phyloP scores from a whole-genome alignment of 1,140 invertebrate species.

The Sogatella furcifera region DNA sequence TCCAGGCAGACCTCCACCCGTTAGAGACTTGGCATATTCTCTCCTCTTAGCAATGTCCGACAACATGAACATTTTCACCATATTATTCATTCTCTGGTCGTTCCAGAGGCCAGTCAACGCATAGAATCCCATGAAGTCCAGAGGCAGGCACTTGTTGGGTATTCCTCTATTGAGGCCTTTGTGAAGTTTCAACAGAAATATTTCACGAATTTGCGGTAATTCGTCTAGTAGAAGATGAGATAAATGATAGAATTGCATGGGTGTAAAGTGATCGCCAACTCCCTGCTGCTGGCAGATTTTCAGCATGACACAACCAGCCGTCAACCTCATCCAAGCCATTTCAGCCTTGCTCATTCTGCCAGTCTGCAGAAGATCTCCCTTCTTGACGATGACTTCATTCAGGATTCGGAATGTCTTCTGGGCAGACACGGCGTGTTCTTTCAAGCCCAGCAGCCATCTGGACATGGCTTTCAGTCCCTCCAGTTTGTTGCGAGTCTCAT shows the following conservation, averaged over 20 bases:
- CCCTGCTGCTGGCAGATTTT: slow-evolving; percentile 94
- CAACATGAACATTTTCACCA: slow-evolving; percentile 64
- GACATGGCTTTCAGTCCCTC: slow-evolving; percentile 95
- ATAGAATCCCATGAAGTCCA: slow-evolving; percentile 87
- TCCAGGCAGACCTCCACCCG: slow-evolving; percentile 40
- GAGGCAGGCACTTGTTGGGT: slow-evolving; percentile 77
- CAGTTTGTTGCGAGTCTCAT: slow-evolving; percentile 82
- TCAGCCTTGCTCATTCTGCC: slow-evolving; percentile 62
- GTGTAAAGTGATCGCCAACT: slow-evolving; percentile 86
- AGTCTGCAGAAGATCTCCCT: slow-evolving; percentile 62
- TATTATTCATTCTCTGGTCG: slow-evolving; percentile 56
- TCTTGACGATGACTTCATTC: slow-evolving; percentile 78
- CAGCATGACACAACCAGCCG: slow-evolving; percentile 88
- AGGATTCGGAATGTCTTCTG: slow-evolving; percentile 91
- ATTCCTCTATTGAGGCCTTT: slow-evolving; percentile 75
- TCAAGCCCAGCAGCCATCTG: slow-evolving; percentile 86
- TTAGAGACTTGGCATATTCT: slow-evolving; percentile 80
- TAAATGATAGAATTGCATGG: slow-evolving; percentile 89
- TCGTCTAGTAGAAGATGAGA: slow-evolving; percentile 69
- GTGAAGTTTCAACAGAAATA: slow-evolving; percentile 83
- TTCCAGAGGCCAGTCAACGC: slow-evolving; percentile 56
- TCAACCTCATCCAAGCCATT: slow-evolving; percentile 77
- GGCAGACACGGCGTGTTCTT: slow-evolving; percentile 76
- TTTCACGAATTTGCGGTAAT: slow-evolving; percentile 79
- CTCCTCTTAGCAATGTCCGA: slow-evolving; percentile 79